Evolutionary conservation across 2,797 vertebrate genomes (phyloP), one percentile per base, ranked within the genome.

Genomic region (Melopsittacus undulatus): DNA sequence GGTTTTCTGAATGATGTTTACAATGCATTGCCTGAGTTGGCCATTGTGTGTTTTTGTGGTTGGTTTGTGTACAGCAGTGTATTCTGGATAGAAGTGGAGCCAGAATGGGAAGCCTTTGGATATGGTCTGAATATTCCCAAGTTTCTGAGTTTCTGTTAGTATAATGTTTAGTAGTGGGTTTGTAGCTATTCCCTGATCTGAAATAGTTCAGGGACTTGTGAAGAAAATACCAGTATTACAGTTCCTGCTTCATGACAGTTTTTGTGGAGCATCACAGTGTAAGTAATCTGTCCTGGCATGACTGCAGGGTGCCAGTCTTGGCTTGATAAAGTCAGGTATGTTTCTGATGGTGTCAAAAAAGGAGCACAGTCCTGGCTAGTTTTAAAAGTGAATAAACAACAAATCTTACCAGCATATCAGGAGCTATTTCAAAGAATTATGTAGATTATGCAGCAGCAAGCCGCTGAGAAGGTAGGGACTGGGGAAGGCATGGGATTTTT

Each of bases 211-310:
- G 36, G n/a, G 14, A 17, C 24, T 74, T 75, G 27, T 48, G 75
- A 86, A 91, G 40, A 86, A 83, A 95, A 61, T 19, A 87, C 54
- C 46, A 80, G 17, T 72, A 13, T 72, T 91, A 51, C 13, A 52
- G 49, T 82, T 87, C 32, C 49, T 82, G 22, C 42, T 62, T 67
- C 61, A 21, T 72, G 59, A n/a, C 90, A 61, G 63, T 30, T 81
- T 91, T 93, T 79, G 49, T 74, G 79, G 70, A 91, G 32, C 43
- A 59, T 94, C 46, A 5, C 36, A 22, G 56, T 91, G 94, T 92
- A 96, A 94, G 66, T 96, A 96, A 96, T 94, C 79, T 93, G 82
- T 94, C 92, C 83, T 97, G 94, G 95, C 82, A 67, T 5, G 62
- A 87, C 82, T 89, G 59, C 69, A 83, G 87, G 59, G 68, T 95